These are phyloP conservation scores for Pogonomyrmex californicus DNA, from an alignment of 1,140 invertebrate species.

Conservation along the genomic window DNA sequence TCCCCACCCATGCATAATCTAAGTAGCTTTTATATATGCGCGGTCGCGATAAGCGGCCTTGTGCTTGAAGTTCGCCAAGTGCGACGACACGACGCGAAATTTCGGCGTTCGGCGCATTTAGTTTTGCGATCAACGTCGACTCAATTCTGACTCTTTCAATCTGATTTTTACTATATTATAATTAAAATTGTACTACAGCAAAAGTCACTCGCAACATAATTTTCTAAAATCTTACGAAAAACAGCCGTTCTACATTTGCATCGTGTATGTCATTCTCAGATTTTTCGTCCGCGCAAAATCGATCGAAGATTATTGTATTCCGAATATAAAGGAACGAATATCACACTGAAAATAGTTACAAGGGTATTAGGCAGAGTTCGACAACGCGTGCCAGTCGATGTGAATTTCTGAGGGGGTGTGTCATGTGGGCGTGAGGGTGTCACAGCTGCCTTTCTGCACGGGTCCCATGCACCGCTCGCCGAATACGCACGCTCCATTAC, in stretches of 20 bases:
- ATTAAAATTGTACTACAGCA: too few species aligned
- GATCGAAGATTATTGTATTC: slow-evolving; percentile 44
- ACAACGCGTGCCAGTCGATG: slow-evolving; percentile 76
- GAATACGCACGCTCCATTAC: slow-evolving; percentile 23
- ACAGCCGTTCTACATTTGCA: background rate
- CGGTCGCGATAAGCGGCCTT: slow-evolving; percentile 33
- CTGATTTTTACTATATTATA: background rate
- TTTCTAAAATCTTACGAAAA: background rate
- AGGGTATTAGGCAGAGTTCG: slow-evolving; percentile 68
- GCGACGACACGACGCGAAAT: background rate
- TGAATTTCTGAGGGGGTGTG: slow-evolving; percentile 77
- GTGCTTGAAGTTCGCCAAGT: slow-evolving; percentile 13
- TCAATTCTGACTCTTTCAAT: background rate
- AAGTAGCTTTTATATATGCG: slow-evolving; percentile 71
- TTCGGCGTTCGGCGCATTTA: background rate
- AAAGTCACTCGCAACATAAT: background rate
- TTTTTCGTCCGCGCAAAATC: slow-evolving; percentile 5
- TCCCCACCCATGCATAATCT: slow-evolving; percentile 82
- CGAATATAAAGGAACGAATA: slow-evolving; percentile 2
- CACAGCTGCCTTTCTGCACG: slow-evolving; percentile 80
- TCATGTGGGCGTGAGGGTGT: slow-evolving; percentile 81
- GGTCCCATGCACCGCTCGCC: slow-evolving; percentile 67
- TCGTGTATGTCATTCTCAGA: background rate
- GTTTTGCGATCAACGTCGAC: background rate
- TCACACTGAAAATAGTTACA: slow-evolving; percentile 44